Evolutionary conservation across 1,140 invertebrate genomes (phyloP).

Genomic region (Phymastichus coffea): DNA sequence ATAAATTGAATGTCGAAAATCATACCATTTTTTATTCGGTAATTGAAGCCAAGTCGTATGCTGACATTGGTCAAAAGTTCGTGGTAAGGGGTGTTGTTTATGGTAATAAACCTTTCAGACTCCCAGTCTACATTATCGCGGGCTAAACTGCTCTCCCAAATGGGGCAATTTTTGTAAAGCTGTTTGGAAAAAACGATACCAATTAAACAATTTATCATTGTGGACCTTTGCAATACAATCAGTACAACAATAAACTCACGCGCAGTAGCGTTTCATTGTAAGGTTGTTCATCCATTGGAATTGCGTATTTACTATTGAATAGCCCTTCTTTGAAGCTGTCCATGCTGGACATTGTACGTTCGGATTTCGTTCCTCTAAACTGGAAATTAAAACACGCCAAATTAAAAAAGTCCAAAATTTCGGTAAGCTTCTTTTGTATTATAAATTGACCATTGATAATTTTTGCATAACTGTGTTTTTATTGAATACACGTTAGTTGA

Average conservation of each 20-base stretch:
- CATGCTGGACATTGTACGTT: constrained; percentile 42
- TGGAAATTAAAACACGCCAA: constrained; percentile 29
- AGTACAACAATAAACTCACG: too few species aligned
- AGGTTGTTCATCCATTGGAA: constrained; percentile 25
- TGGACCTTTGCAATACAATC: too few species aligned
- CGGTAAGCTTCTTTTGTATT: too few species aligned
- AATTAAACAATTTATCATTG: neutral
- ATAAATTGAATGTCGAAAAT: neutral
- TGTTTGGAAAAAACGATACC: constrained; percentile 22
- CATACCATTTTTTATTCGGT: constrained; percentile 35
- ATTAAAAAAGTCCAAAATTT: neutral
- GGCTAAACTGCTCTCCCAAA: constrained; percentile 29
- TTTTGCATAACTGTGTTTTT: too few species aligned
- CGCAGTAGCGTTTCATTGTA: constrained; percentile 42
- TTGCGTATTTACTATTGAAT: constrained; percentile 40
- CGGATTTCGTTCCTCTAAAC: constrained; percentile 46
- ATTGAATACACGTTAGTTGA: too few species aligned
- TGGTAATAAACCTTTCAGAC: constrained; percentile 44
- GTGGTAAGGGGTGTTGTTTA: constrained; percentile 45
- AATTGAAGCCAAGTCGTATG: constrained; percentile 49
- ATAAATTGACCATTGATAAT: too few species aligned
- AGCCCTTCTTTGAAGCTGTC: constrained; percentile 47
- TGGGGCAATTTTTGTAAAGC: constrained; percentile 42
- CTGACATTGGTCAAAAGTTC: constrained; percentile 50
- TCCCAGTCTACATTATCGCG: constrained; percentile 39